A percentile compares a stretch with the other conserved stretches of the same genome.
Conservation (phyloP, 2,113 vertebrate species). For the Hippoglossus stenolepis region DNA sequence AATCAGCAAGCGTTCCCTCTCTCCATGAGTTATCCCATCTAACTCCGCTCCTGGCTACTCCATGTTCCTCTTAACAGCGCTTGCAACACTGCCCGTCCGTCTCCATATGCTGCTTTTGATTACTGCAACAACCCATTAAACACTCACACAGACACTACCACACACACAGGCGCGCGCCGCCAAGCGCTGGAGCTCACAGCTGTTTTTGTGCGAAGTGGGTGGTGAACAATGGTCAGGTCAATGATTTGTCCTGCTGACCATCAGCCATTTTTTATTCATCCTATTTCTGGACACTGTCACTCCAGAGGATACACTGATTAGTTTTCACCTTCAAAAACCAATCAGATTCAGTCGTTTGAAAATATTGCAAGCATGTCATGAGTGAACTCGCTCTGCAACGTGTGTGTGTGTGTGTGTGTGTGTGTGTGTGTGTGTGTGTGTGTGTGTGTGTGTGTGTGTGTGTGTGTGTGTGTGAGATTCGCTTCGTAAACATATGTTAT, state of each 20-base stretch:
- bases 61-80: slow-evolving; percentile 33
- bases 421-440: not conserved
- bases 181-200: slow-evolving; percentile 16
- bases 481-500: slow-evolving; percentile 12
- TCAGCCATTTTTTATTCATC: slow-evolving; percentile 19
- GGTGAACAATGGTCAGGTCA: slow-evolving; percentile 8
- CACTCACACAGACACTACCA: slow-evolving; percentile 37
- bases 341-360: slow-evolving; percentile 13
- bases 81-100: slow-evolving; percentile 14
- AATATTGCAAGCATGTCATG: not conserved
- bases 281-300: slow-evolving; percentile 12
- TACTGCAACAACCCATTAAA: slow-evolving; percentile 41
- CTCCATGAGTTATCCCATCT: slow-evolving; percentile 23
- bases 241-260: slow-evolving; percentile 23
- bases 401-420: not conserved
- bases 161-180: not conserved
- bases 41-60: slow-evolving; percentile 22
- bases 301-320: slow-evolving; percentile 20
- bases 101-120: slow-evolving; percentile 55
- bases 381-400: not conserved
- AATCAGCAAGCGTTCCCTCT: slow-evolving; percentile 10
- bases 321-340: slow-evolving; percentile 16
- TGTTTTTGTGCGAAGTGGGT: slow-evolving; percentile 17
- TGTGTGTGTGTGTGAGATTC: not conserved
- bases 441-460: not conserved